Conservation (phyloP, 2,113 vertebrate species). For the Microtus montanus region DNA sequence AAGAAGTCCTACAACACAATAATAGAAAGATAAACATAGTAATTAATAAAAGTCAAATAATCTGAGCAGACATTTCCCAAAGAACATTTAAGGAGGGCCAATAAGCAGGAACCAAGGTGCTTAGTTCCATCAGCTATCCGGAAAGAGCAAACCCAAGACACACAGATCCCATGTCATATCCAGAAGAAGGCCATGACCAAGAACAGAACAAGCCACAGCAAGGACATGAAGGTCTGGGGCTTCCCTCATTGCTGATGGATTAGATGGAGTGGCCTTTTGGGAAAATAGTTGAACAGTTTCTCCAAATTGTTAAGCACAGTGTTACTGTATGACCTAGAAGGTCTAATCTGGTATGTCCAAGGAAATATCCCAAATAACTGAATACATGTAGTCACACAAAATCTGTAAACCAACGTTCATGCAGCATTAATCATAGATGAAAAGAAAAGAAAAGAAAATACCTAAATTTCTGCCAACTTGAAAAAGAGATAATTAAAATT, state of each 20-base stretch:
- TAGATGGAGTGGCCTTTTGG: background rate
- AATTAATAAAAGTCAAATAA: background rate
- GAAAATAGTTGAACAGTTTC: background rate
- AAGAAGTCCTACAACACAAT: background rate
- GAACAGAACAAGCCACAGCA: background rate
- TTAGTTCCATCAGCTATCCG: background rate
- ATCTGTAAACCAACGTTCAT: background rate
- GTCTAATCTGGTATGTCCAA: background rate
- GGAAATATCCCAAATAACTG: background rate
- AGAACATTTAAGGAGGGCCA: background rate
- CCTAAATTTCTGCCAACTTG: background rate
- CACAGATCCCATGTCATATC: background rate
- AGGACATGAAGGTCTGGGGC: background rate
- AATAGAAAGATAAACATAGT: conserved; percentile 22
- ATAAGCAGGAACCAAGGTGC: background rate
- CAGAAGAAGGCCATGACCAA: background rate
- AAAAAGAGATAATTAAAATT: conserved; percentile 27
- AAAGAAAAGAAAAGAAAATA: conserved; percentile 31
- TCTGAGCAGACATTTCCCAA: background rate
- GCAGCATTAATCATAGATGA: background rate
- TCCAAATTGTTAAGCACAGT: conserved; percentile 15
- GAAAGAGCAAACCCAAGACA: conserved; percentile 21
- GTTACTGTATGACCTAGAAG: background rate
- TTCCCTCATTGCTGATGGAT: background rate
- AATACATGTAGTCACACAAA: background rate